Percentiles rank a stretch among this genome's conserved stretches.
These are phyloP conservation scores for Labia minor DNA, from an alignment of 2,888 invertebrate genomes.

Conservation along the genomic window DNA sequence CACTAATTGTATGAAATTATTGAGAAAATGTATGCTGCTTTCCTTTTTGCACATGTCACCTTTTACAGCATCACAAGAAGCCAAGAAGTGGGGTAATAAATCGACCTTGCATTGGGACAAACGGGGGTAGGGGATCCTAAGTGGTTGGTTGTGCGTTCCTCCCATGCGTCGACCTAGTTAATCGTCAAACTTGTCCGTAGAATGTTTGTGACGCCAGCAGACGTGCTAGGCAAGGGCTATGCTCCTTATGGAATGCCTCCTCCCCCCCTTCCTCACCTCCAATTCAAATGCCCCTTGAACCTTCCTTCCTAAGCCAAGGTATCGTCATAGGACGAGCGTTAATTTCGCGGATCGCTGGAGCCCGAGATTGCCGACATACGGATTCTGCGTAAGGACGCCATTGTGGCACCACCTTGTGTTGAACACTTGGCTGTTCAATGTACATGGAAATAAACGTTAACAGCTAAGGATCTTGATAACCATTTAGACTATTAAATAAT, in stretches of 20 bases:
- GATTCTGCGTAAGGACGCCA: background rate
- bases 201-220: slow-evolving; percentile 13
- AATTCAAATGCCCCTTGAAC: background rate
- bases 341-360: slow-evolving; percentile 13
- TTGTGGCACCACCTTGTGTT: background rate
- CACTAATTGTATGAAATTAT: no score
- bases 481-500: no score
- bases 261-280: background rate
- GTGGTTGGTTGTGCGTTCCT: background rate
- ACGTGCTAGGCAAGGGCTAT: background rate
- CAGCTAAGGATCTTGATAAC: no score
- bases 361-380: slow-evolving; percentile 1
- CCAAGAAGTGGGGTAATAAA: background rate
- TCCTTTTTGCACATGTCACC: slow-evolving; percentile 5
- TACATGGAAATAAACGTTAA: no score
- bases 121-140: background rate
- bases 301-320: background rate
- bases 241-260: background rate
- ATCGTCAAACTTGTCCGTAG: slow-evolving; percentile 13
- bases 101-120: background rate
- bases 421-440: background rate
- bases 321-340: background rate
- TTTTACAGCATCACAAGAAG: background rate
- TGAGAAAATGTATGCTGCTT: no score
- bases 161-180: background rate